These are phyloP conservation scores for Nyctibius bracteatus DNA, from an alignment of 2,113 vertebrate genomes.

Conservation along the genomic window DNA sequence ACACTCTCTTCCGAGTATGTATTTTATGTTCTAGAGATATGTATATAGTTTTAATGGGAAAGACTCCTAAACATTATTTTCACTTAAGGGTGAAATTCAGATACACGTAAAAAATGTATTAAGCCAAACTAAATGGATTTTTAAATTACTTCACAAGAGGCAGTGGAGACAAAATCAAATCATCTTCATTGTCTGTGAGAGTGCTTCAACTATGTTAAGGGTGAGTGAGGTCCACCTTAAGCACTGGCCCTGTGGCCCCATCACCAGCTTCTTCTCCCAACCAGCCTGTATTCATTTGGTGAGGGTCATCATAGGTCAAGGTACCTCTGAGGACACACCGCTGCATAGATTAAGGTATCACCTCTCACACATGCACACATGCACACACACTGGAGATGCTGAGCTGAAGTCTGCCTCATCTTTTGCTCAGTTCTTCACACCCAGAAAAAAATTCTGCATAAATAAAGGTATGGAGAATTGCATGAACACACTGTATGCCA, in stretches of 20 bases:
- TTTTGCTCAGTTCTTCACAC: not conserved
- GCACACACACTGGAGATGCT: not conserved
- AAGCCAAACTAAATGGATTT: not conserved
- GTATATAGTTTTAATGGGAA: not conserved
- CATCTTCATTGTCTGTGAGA: not conserved
- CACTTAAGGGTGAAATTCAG: not conserved
- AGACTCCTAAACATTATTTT: not conserved
- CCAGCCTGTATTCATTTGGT: not conserved
- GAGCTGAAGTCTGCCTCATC: not conserved
- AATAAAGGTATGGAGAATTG: not conserved
- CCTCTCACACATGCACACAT: not conserved
- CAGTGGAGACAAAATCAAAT: not conserved
- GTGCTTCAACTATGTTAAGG: not conserved
- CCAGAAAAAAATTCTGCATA: not conserved
- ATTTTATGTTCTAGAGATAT: not conserved
- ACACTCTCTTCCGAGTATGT: not conserved
- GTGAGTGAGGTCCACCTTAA: not conserved
- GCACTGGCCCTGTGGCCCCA: not conserved
- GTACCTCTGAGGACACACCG: rapidly evolving
- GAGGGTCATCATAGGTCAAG: not conserved
- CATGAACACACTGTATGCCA: not conserved
- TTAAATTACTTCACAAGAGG: not conserved
- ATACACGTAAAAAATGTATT: not conserved
- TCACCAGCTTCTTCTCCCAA: not conserved
- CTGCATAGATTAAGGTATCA: not conserved